phyloP scores from a whole-genome alignment of 2,888 invertebrate species.

The Nymphalis urticae region DNA sequence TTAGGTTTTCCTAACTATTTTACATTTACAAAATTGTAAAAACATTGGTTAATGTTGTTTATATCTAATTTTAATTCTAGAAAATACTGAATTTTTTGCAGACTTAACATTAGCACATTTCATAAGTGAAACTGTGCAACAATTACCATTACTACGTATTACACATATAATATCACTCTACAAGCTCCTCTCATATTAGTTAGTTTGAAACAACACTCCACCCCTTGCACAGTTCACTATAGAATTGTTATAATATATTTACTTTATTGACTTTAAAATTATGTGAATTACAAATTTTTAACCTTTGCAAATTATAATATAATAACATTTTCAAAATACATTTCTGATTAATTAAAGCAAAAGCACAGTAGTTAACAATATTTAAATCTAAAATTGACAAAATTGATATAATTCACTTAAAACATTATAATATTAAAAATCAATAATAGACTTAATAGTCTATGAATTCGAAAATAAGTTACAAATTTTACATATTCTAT shows the following conservation, averaged over 20 bases:
- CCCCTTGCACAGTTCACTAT: constrained; percentile 72
- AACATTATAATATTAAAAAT: constrained; percentile 54
- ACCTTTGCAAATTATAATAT: constrained; percentile 34
- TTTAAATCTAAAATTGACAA: constrained; percentile 81
- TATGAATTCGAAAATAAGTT: constrained; percentile 51
- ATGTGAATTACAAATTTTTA: constrained; percentile 25
- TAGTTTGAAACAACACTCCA: constrained; percentile 54
- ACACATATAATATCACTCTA: constrained; percentile 67
- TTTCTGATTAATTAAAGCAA: constrained; percentile 50
- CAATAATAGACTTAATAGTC: constrained; percentile 52
- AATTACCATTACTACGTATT: constrained; percentile 50
- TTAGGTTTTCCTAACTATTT: constrained; percentile 72
- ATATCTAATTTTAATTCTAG: constrained; percentile 72
- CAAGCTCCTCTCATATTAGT: constrained; percentile 63
- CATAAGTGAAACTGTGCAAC: constrained; percentile 72
- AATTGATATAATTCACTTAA: constrained; percentile 80
- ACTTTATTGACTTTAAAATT: constrained; percentile 21
- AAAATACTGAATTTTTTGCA: constrained; percentile 71
- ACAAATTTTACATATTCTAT: constrained; percentile 43
- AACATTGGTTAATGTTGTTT: constrained; percentile 65
- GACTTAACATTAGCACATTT: constrained; percentile 66
- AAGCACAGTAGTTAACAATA: constrained; percentile 61
- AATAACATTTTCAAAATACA: constrained; percentile 31
- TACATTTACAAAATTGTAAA: constrained; percentile 75
- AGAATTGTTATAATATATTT: constrained; percentile 46